Conservation (phyloP, 2,113 vertebrate species). For the Aegotheles bennettii region DNA sequence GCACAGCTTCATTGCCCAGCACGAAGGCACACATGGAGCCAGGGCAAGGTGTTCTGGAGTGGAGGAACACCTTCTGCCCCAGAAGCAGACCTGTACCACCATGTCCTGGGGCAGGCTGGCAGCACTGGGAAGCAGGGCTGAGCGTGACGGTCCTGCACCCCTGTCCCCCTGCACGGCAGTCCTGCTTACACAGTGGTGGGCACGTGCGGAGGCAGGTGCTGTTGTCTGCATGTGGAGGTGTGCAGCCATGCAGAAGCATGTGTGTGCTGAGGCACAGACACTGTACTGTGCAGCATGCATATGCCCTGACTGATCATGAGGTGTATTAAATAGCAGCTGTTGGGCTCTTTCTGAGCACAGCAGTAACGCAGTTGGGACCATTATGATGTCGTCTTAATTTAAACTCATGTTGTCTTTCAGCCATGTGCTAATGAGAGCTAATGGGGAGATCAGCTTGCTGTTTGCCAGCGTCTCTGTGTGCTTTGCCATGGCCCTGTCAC, state of each 20-base stretch:
- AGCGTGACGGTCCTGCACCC: background rate
- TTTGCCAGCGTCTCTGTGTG: background rate
- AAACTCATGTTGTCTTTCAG: conserved; percentile 67
- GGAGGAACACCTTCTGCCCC: background rate
- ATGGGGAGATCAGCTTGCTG: conserved; percentile 54
- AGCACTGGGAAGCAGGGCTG: background rate
- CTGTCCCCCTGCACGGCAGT: too few species aligned
- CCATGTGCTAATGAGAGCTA: conserved; percentile 72
- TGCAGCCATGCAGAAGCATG: background rate
- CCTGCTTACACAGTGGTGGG: fast-evolving
- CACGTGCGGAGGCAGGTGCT: background rate
- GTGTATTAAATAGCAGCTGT: conserved; percentile 62
- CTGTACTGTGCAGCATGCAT: fast-evolving
- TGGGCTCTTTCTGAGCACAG: background rate
- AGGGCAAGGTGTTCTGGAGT: background rate
- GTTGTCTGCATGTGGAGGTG: background rate
- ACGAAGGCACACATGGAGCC: fast-evolving
- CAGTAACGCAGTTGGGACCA: conserved; percentile 66
- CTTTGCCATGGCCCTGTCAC: background rate
- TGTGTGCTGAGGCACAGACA: background rate
- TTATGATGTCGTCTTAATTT: conserved; percentile 66
- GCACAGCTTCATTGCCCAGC: background rate
- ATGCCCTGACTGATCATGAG: background rate
- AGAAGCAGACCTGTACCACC: background rate
- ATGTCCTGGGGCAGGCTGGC: background rate